Conservation (phyloP, 2,113 vertebrate genomes). For the Mus pahari region DNA sequence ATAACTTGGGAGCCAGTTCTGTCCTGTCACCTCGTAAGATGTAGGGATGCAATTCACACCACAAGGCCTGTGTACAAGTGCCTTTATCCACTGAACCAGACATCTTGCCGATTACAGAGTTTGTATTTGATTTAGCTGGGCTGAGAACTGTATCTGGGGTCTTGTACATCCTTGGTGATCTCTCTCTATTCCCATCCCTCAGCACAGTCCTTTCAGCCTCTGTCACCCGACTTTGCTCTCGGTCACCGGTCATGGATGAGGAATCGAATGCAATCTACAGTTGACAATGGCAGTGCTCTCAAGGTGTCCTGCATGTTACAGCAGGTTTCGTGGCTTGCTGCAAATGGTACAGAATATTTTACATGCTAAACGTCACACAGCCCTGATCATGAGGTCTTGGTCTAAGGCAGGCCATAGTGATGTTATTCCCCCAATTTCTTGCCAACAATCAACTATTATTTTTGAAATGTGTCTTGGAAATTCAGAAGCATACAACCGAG, state of each 20-base stretch:
- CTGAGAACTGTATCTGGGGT: background rate
- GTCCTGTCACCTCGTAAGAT: background rate
- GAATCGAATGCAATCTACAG: background rate
- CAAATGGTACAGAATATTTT: background rate
- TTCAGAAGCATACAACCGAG: background rate
- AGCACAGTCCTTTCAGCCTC: background rate
- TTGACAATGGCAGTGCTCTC: background rate
- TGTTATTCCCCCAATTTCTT: background rate
- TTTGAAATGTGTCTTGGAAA: background rate
- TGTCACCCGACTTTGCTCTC: background rate
- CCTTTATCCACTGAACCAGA: background rate
- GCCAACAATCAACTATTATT: background rate
- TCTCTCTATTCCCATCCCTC: background rate
- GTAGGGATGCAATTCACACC: background rate
- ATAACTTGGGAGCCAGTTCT: too few species aligned
- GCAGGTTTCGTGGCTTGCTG: background rate
- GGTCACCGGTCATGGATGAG: background rate
- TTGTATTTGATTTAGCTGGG: background rate
- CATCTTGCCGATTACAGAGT: too few species aligned
- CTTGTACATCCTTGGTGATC: too few species aligned
- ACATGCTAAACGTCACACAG: background rate
- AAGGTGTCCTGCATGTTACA: background rate
- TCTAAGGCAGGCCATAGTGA: background rate
- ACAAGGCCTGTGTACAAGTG: background rate
- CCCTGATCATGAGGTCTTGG: background rate